Evolutionary conservation across 2,888 invertebrate species (phyloP), one percentile per base, ranked within the genome.

Genomic region (Chironomus riparius): DNA sequence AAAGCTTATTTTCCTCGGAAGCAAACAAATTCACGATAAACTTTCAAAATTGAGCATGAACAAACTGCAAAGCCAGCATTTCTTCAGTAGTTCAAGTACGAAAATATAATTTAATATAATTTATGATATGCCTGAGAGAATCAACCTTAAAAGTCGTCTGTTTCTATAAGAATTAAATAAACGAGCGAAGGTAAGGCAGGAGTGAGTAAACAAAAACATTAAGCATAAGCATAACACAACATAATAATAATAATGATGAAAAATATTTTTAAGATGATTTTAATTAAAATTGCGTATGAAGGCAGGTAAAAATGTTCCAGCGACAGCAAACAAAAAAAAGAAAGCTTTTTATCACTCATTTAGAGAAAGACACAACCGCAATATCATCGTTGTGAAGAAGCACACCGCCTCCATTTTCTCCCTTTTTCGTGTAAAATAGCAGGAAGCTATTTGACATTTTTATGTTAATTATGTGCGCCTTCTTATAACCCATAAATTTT

Each of bases 281-380:
- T 71, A 71, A 71, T 71, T 71, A 71, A 71, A 71, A 71, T 71
- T 71, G 71, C 71, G 71, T 71, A 56, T 18, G 56, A 56, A 56
- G 18, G 56, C 15, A 18, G 56, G n/a, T n/a, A 18, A 38, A 56
- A 56, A 18, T 7, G 4, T 56, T 56, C 18, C 56, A 56, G 38
- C 56, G 2, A 5, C 50, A 50, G 4, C 7, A n/a, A 50, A 12
- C 2, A 24, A 24, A 1, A 0, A n/a, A n/a, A n/a, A n/a, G 3
- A 50, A 50, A 56, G 56, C 56, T 56, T 56, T 56, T 56, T 56
- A 56, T 56, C 56, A 56, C 56, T 15, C 56, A 56, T 56, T 56
- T 18, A 18, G 56, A 15, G 56, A 15, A 56, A 18, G 56, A 15
- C 56, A 18, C 56, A 56, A 56, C 56, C n/a, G n/a, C 56, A 56